Evolutionary conservation across 2,888 invertebrate species (phyloP).

Genomic region (Plusia festucae): DNA sequence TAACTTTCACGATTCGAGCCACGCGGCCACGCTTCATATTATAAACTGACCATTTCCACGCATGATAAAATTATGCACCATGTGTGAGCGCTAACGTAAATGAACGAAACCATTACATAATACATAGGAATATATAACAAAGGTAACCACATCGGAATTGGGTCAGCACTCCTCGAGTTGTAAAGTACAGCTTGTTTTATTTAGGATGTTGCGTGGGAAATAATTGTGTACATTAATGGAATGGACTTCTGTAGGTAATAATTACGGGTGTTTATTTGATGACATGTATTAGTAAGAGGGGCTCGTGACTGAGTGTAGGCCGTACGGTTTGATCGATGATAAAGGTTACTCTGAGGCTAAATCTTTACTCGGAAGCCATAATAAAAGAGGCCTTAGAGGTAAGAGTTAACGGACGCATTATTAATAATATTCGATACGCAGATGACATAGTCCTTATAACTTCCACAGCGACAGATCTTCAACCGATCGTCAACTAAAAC

Average conservation of each 20-base stretch:
- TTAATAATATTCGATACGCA: too few species aligned
- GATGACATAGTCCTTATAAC: too few species aligned
- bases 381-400: too few species aligned
- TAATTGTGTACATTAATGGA: conserved; percentile 21
- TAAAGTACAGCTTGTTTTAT: conserved; percentile 14
- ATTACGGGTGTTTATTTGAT: not conserved
- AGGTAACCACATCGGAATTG: conserved; percentile 44
- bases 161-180: conserved; percentile 34
- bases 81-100: conserved; percentile 27
- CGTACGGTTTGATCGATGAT: too few species aligned
- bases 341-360: too few species aligned
- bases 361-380: too few species aligned
- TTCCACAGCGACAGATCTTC: too few species aligned
- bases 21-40: not conserved
- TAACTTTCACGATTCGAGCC: not conserved
- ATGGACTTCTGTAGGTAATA: not conserved
- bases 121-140: conserved; percentile 27
- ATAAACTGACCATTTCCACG: conserved; percentile 3
- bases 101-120: conserved; percentile 6
- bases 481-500: too few species aligned
- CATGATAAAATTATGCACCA: conserved; percentile 39
- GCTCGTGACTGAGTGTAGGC: too few species aligned
- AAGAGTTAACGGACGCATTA: too few species aligned
- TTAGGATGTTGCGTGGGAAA: conserved; percentile 16
- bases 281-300: conserved; percentile 3